Evolutionary conservation across 2,113 vertebrate species (phyloP).

Genomic region (Oreochromis niloticus): DNA sequence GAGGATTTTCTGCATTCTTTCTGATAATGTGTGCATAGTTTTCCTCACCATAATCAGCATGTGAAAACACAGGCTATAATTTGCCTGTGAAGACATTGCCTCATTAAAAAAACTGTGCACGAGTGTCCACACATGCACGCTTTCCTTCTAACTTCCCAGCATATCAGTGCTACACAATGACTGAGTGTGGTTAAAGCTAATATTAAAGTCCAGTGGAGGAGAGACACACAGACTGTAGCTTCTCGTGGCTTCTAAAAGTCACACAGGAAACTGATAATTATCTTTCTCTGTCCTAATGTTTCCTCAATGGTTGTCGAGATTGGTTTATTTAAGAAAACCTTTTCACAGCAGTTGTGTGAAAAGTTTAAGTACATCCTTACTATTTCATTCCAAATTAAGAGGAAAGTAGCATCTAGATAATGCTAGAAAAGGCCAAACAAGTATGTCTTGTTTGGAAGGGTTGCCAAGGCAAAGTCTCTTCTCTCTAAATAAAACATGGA

Average conservation of each 20-base stretch:
- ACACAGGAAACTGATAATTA: neutral
- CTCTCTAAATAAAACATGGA: neutral
- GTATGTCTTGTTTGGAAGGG: neutral
- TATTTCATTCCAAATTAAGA: neutral
- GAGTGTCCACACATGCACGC: neutral
- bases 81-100: constrained; percentile 25
- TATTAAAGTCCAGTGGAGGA: neutral
- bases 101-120: constrained; percentile 4
- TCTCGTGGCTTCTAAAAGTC: neutral
- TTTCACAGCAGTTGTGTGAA: neutral
- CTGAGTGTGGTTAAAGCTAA: neutral
- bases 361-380: neutral
- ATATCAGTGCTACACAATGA: neutral
- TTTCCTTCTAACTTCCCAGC: neutral
- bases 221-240: neutral
- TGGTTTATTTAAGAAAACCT: neutral
- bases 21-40: constrained; percentile 29
- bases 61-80: constrained; percentile 47
- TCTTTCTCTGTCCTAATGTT: neutral
- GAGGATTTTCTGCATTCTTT: constrained; percentile 43
- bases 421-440: neutral
- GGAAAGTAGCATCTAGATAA: neutral
- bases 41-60: constrained; percentile 35
- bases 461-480: neutral
- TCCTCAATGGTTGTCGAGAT: neutral